Evolutionary conservation across 2,797 vertebrate species (phyloP).

Genomic region (Lepilemur septentrionalis): DNA sequence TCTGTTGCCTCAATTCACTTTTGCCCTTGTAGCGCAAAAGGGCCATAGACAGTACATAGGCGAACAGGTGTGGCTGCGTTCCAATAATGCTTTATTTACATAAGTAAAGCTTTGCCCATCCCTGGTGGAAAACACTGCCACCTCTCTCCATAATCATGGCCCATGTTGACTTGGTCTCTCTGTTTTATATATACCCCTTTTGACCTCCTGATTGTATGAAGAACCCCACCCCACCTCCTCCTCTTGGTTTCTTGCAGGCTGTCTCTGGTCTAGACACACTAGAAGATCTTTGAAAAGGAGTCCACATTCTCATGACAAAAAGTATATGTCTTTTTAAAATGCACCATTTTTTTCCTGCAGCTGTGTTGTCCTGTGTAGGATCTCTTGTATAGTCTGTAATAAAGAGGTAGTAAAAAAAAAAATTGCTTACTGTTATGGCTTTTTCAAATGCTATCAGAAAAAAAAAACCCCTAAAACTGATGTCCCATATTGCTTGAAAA

Average conservation of each 20-base stretch:
- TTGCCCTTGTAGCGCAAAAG: background rate
- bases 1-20: background rate
- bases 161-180: background rate
- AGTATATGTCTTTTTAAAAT: background rate
- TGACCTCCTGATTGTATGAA: background rate
- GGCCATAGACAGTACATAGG: background rate
- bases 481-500: background rate
- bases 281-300: slow-evolving; percentile 17
- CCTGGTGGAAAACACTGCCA: background rate
- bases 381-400: background rate
- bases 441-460: background rate
- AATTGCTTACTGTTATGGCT: background rate
- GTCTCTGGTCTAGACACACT: background rate
- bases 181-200: background rate
- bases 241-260: background rate
- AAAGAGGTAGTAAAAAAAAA: background rate
- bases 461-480: background rate
- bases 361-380: background rate
- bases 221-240: background rate
- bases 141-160: background rate
- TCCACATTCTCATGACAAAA: slow-evolving; percentile 9
- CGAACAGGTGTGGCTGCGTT: background rate
- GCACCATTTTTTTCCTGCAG: background rate
- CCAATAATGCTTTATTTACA: background rate
- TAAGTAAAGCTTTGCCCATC: background rate